These are phyloP conservation scores for Perca flavescens DNA, from an alignment of 2,113 vertebrate genomes.

Conservation along the genomic window DNA sequence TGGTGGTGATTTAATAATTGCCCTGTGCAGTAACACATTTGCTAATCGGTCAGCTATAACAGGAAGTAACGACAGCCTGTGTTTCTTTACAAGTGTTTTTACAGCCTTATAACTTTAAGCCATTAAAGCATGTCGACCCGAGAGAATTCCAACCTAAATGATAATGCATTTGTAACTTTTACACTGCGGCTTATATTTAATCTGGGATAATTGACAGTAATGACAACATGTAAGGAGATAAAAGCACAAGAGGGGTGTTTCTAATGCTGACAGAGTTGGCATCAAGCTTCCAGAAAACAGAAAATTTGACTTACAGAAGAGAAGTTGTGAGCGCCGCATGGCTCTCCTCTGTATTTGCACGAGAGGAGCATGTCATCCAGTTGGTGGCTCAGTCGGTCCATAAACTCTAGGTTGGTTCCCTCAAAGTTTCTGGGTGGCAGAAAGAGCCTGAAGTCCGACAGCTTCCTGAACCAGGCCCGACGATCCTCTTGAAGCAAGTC, in stretches of 20 bases:
- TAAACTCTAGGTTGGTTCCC: constrained; percentile 95
- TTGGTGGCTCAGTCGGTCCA: constrained; percentile 97
- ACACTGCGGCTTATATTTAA: neutral
- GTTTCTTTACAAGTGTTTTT: constrained; percentile 2
- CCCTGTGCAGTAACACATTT: neutral
- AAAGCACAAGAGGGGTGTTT: neutral
- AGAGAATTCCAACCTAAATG: neutral
- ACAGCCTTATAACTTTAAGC: neutral
- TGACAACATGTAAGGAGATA: neutral
- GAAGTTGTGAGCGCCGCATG: constrained; percentile 97
- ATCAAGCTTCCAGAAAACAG: neutral
- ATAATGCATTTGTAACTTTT: constrained; percentile 17
- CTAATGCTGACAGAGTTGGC: neutral
- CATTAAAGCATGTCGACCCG: neutral
- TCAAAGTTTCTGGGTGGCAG: constrained; percentile 95
- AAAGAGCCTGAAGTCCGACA: constrained; percentile 96
- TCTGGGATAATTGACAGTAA: neutral
- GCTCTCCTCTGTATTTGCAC: constrained; percentile 96
- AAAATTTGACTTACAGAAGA: constrained; percentile 91
- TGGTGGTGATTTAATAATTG: constrained; percentile 15
- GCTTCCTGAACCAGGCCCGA: constrained; percentile 94
- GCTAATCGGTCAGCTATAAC: constrained; percentile 5
- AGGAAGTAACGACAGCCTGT: constrained; percentile 1
- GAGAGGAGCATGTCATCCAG: constrained; percentile 98
- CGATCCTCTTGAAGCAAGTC: constrained; percentile 93